Evolutionary conservation across 2,797 vertebrate genomes (phyloP).

Genomic region (Fistularia commersonii): DNA sequence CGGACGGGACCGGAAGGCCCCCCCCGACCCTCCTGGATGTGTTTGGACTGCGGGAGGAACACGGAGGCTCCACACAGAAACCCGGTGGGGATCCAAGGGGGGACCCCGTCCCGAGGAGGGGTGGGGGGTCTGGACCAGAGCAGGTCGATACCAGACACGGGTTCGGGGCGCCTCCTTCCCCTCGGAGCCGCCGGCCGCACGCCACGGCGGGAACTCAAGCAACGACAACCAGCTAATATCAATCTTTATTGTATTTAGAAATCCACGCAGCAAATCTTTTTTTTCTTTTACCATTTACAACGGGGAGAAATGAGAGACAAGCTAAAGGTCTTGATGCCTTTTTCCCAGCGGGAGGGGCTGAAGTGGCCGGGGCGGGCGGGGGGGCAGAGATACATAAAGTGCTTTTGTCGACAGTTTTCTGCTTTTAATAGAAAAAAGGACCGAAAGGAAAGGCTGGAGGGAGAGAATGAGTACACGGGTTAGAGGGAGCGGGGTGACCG

Average conservation of each 20-base stretch:
- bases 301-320: conserved; percentile 63
- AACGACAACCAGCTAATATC: conserved; percentile 74
- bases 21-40: too few relatives aligned
- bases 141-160: neutral
- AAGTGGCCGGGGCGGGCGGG: conserved; percentile 1
- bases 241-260: conserved; percentile 87
- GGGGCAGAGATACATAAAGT: conserved; percentile 87
- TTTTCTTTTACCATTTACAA: conserved; percentile 75
- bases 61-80: too few relatives aligned
- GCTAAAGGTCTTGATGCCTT: conserved; percentile 73
- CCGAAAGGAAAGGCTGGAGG: conserved; percentile 62
- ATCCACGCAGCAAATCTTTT: conserved; percentile 79
- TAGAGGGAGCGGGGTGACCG: neutral
- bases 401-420: conserved; percentile 89
- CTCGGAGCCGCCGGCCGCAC: too few relatives aligned
- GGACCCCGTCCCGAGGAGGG: too few relatives aligned
- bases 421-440: conserved; percentile 79
- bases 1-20: too few relatives aligned
- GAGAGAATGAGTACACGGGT: conserved; percentile 35
- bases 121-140: too few relatives aligned
- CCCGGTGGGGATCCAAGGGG: too few relatives aligned
- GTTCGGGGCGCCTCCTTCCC: too few relatives aligned
- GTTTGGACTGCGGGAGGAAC: too few relatives aligned
- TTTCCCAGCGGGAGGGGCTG: conserved; percentile 44
- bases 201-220: conserved; percentile 1